Base-by-base conservation (phyloP, 1,140 invertebrate species). In the Diabrotica virgifera region DNA sequence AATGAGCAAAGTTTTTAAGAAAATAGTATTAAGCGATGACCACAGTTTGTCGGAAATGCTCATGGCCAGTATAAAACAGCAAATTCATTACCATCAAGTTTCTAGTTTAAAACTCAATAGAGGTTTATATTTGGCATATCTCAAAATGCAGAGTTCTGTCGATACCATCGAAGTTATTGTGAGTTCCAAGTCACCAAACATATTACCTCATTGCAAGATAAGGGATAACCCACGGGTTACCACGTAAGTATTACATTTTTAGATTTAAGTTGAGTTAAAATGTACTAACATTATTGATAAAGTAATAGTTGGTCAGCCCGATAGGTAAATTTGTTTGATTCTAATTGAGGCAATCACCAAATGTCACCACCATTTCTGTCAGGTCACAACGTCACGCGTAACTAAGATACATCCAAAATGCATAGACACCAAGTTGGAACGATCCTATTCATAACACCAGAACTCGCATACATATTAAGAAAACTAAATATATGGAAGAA, bases 141-240 rank as follows among this genome's bases (percentile, higher is more conserved):
- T 98, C 52, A 97, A 98, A 78, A 89, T 98, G 83, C 93, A 95
- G 73, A 96, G 92, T 72, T 96, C 94, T 6, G 92, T 98, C 57
- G 96, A 98, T 79, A 86, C 93, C 5, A 92, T 98, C 40, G 89
- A 95, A 74, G 89, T 98, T n/a, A 87, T 98, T 2, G 95, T 97
- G 12, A 92, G 94, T 0, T 84, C 90, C 38, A 91, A 93, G 74
- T 88, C 90, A 0, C 96, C 96, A 8, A 98, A 97, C 80, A 90
- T 97, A 66, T 84, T 97, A 68, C 96, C 96, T 4, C 92, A 96
- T 80, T 90, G 89, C 63, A 94, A 95, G 79, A 88, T 98, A 55
- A 84, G 96, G 59, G 93, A 96, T 70, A 97, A 97, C 82, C 91
- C 95, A 5, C 95, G 98, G 78, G 93, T 98, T 0, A 96, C 95